phyloP scores from a whole-genome alignment of 1,140 invertebrate species.

The Anastatus disparis region DNA sequence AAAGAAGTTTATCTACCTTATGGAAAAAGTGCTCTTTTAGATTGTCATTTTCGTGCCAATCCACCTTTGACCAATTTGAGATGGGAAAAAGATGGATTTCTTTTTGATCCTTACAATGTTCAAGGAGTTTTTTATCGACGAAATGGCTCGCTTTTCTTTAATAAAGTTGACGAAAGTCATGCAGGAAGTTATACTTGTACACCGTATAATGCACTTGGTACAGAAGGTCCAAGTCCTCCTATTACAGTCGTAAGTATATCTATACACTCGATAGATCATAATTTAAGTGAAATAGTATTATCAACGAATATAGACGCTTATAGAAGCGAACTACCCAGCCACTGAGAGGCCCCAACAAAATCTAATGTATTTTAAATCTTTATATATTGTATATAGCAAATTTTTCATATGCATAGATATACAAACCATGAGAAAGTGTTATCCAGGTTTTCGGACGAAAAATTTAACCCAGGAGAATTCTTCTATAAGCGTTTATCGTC shows the following conservation, averaged over 20 bases:
- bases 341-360: too few relatives aligned
- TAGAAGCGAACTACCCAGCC: too few relatives aligned
- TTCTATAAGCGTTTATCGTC: too few relatives aligned
- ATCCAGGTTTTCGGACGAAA: too few relatives aligned
- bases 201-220: conserved; percentile 89
- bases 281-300: too few relatives aligned
- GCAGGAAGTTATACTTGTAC: conserved; percentile 89
- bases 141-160: conserved; percentile 90
- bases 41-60: conserved; percentile 93
- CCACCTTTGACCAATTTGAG: conserved; percentile 91
- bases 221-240: conserved; percentile 82
- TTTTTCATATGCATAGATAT: too few relatives aligned
- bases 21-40: conserved; percentile 88
- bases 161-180: conserved; percentile 82
- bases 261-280: too few relatives aligned
- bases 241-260: conserved; percentile 77
- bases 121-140: conserved; percentile 85
- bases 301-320: too few relatives aligned
- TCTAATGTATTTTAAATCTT: too few relatives aligned
- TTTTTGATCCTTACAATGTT: conserved; percentile 91
- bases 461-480: too few relatives aligned
- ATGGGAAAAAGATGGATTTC: conserved; percentile 94
- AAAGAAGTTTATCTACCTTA: conserved; percentile 87
- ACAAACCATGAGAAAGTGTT: too few relatives aligned
- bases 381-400: too few relatives aligned